Evolutionary conservation across 2,113 vertebrate species (phyloP).

Genomic region (Hylia prasina): DNA sequence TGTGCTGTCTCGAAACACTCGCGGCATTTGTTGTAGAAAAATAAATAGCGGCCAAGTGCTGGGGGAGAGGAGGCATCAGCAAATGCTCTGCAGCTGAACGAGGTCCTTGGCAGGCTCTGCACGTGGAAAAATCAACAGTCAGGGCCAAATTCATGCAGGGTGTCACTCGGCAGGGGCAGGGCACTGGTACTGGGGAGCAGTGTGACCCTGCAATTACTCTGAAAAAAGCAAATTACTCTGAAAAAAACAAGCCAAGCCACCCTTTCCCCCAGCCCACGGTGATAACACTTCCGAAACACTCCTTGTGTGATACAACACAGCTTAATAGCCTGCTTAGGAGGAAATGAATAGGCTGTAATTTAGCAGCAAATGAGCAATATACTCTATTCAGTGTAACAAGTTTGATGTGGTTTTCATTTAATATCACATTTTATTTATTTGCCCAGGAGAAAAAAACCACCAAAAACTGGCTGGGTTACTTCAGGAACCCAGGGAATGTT

Average conservation of each 20-base stretch:
- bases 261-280: not conserved
- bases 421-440: slow-evolving; percentile 38
- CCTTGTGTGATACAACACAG: not conserved
- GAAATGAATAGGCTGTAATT: slow-evolving; percentile 43
- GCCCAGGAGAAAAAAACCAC: not conserved
- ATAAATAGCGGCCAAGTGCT: not conserved
- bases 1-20: not conserved
- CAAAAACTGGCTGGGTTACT: not conserved
- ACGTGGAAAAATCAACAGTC: slow-evolving; percentile 51
- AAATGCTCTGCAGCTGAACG: not conserved
- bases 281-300: slow-evolving; percentile 25
- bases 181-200: not conserved
- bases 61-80: slow-evolving; percentile 25
- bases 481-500: not conserved
- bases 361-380: slow-evolving; percentile 30
- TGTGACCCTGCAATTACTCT: slow-evolving; percentile 40
- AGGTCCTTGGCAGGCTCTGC: slow-evolving; percentile 30
- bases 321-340: slow-evolving; percentile 34
- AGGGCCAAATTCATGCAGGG: not conserved
- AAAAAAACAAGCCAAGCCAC: not conserved
- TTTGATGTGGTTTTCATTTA: slow-evolving; percentile 49
- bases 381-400: not conserved
- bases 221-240: slow-evolving; percentile 3
- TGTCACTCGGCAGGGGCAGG: slow-evolving; percentile 4
- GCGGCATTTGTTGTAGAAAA: not conserved